Conservation (phyloP, 2,113 vertebrate species). For the Zingel zingel region DNA sequence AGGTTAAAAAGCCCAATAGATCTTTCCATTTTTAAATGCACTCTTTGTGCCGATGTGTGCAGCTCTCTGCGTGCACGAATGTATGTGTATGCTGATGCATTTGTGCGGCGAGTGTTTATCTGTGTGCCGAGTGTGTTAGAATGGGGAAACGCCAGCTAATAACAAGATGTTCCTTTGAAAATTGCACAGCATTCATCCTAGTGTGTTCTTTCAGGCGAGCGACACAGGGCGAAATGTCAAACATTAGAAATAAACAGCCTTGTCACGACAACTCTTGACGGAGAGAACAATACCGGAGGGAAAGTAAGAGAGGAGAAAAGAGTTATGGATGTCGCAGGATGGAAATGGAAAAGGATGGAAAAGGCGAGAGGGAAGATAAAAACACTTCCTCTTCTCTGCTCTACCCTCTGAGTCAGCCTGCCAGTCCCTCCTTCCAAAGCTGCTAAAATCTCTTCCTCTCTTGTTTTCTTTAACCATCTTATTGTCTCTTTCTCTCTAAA, state of each 20-base stretch:
- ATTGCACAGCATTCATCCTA: slow-evolving; percentile 49
- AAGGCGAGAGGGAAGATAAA: slow-evolving; percentile 46
- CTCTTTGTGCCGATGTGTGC: slow-evolving; percentile 39
- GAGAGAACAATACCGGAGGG: slow-evolving; percentile 66
- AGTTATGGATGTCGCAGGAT: slow-evolving; percentile 48
- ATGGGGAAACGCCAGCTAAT: slow-evolving; percentile 56
- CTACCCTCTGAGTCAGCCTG: slow-evolving; percentile 57
- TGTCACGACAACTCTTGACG: slow-evolving; percentile 72
- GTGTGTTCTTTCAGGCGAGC: slow-evolving; percentile 70
- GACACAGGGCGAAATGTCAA: slow-evolving; percentile 71
- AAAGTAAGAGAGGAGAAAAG: slow-evolving; percentile 25
- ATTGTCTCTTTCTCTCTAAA: slow-evolving; percentile 31
- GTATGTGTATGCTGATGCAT: not conserved
- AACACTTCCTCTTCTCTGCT: slow-evolving; percentile 30
- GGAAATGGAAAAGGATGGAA: slow-evolving; percentile 57
- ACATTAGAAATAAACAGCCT: slow-evolving; percentile 74
- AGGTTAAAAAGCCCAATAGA: slow-evolving; percentile 71
- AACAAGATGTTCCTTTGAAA: slow-evolving; percentile 79
- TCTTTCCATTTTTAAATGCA: slow-evolving; percentile 73
- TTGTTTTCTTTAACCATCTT: not conserved
- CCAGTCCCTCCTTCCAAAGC: slow-evolving; percentile 48
- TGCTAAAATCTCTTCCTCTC: slow-evolving; percentile 28
- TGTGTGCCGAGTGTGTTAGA: slow-evolving; percentile 44
- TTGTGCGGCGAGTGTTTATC: slow-evolving; percentile 50
- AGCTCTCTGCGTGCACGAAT: not conserved